Evolutionary conservation across 2,797 vertebrate species (phyloP).

Genomic region (Crocidura indochinensis): DNA sequence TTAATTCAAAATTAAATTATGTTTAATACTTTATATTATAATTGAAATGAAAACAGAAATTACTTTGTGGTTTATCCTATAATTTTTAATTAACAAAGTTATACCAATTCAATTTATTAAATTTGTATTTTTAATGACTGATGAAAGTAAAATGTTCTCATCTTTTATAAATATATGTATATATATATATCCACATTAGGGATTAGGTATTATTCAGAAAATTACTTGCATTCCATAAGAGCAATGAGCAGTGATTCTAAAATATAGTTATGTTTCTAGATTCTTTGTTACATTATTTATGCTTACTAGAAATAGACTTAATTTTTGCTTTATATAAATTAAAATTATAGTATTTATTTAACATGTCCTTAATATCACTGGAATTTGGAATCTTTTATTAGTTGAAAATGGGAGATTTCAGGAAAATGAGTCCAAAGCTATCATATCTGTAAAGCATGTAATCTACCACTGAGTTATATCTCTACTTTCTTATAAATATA

Average conservation of each 20-base stretch:
- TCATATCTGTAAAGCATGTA: no score
- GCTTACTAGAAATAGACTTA: not conserved
- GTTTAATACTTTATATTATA: not conserved
- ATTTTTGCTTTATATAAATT: not conserved
- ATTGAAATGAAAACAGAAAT: slow-evolving; percentile 30
- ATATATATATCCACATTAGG: no score
- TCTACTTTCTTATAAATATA: no score
- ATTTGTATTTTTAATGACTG: no score
- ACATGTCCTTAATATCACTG: not conserved
- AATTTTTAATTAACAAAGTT: slow-evolving; percentile 68
- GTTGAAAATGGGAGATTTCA: no score
- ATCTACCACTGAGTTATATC: not conserved
- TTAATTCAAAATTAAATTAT: slow-evolving; percentile 38
- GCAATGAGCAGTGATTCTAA: not conserved
- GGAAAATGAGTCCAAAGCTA: no score
- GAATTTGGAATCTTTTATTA: no score
- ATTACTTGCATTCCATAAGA: not conserved
- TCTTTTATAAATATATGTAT: no score
- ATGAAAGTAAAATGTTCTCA: no score
- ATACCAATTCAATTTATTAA: not conserved
- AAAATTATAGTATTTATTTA: slow-evolving; percentile 13
- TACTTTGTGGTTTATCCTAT: not conserved
- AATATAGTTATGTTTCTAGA: not conserved
- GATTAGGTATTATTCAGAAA: not conserved
- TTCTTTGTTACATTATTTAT: slow-evolving; percentile 23